Evolutionary conservation across 1,140 invertebrate species (phyloP).

Genomic region (Aphaenogaster rudis): DNA sequence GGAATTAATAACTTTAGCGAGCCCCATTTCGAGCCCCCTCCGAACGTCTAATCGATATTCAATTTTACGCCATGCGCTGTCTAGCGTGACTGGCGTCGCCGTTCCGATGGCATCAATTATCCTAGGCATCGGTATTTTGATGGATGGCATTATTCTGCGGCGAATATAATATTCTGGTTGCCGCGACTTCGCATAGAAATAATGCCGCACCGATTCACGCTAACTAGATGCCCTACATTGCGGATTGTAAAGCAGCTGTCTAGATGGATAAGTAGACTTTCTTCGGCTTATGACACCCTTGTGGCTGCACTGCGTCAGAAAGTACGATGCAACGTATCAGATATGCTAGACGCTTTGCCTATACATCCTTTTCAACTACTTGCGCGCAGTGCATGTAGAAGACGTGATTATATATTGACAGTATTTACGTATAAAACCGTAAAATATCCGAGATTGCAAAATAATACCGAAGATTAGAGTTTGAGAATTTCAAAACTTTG

Average conservation of each 20-base stretch:
- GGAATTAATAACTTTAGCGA: slow-evolving; percentile 76
- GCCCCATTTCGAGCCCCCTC: slow-evolving; percentile 67
- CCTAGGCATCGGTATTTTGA: slow-evolving; percentile 79
- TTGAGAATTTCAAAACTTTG: background rate
- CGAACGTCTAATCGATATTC: slow-evolving; percentile 78
- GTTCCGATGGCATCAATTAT: slow-evolving; percentile 79
- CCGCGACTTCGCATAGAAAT: slow-evolving; percentile 70
- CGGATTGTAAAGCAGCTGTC: slow-evolving; percentile 52
- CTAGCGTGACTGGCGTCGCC: slow-evolving; percentile 77
- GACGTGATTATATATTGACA: background rate
- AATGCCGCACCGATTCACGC: slow-evolving; percentile 66
- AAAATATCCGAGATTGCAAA: background rate
- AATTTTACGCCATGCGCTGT: slow-evolving; percentile 79
- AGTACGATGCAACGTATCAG: background rate
- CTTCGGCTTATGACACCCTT: slow-evolving; percentile 26
- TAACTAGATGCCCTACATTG: slow-evolving; percentile 54
- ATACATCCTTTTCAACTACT: slow-evolving; percentile 31
- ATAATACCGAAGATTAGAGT: background rate
- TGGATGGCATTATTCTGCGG: slow-evolving; percentile 77
- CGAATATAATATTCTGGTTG: slow-evolving; percentile 75
- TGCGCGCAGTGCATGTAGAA: background rate
- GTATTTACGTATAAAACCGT: background rate
- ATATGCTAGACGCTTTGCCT: slow-evolving; percentile 11
- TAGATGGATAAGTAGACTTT: slow-evolving; percentile 58
- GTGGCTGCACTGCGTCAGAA: slow-evolving; percentile 39